phyloP scores from a whole-genome alignment of 1,140 invertebrate genomes.

The Lycorma delicatula region DNA sequence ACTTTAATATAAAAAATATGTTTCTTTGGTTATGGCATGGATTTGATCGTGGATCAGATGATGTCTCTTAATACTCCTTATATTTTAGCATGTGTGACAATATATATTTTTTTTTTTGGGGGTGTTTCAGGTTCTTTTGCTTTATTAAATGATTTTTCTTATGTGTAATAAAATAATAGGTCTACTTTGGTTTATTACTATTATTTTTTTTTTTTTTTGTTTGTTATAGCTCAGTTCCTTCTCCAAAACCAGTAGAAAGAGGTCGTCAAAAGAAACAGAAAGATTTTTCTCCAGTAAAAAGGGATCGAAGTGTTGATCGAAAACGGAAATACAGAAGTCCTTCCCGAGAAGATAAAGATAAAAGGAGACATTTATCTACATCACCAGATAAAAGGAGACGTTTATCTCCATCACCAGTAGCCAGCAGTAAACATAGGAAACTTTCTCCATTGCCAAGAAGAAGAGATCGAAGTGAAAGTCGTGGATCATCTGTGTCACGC shows the following conservation, averaged over 20 bases:
- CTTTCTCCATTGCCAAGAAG: background rate
- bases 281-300: background rate
- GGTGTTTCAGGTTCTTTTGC: too few species aligned
- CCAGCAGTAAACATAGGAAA: background rate
- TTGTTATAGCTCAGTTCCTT: too few species aligned
- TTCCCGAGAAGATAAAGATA: background rate
- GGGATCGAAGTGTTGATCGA: background rate
- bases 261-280: background rate
- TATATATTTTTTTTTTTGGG: too few species aligned
- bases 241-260: background rate
- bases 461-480: conserved; percentile 4
- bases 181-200: too few species aligned
- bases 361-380: background rate
- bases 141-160: too few species aligned
- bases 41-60: too few species aligned
- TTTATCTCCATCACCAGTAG: background rate
- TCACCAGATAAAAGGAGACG: background rate
- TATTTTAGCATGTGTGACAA: too few species aligned
- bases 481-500: background rate
- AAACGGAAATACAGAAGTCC: background rate
- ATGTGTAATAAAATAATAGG: too few species aligned
- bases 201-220: too few species aligned
- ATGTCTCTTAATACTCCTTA: too few species aligned
- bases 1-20: too few species aligned
- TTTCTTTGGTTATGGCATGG: too few species aligned